Evolutionary conservation across 2,797 vertebrate genomes (phyloP).

Genomic region (Momotus momota): DNA sequence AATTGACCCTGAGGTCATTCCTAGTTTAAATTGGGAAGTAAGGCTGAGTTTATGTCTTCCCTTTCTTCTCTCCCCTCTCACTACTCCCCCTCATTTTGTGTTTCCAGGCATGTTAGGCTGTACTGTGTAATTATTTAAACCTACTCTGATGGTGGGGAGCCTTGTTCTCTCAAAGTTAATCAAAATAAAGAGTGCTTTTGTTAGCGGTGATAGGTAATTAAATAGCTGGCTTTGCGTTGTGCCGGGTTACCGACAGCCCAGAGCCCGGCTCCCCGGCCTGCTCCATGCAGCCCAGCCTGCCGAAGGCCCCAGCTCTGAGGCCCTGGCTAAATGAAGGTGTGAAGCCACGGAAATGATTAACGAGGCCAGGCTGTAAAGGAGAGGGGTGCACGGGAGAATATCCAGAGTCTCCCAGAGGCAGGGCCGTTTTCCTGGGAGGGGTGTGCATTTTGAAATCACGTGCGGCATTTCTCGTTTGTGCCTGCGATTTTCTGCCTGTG

Average conservation of each 20-base stretch:
- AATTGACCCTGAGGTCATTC: slow-evolving; percentile 67
- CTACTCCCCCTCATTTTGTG: slow-evolving; percentile 2
- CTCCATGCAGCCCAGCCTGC: accelerated
- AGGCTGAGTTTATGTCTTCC: slow-evolving; percentile 54
- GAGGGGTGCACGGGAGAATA: accelerated
- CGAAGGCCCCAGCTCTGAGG: background rate
- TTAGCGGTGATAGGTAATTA: slow-evolving; percentile 67
- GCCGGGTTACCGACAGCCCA: slow-evolving; percentile 20
- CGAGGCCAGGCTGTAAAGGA: background rate
- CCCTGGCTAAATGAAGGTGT: background rate
- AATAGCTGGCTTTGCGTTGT: background rate
- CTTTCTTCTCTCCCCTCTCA: slow-evolving; percentile 42
- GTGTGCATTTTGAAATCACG: accelerated
- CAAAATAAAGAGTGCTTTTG: slow-evolving; percentile 73
- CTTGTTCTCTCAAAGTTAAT: slow-evolving; percentile 67
- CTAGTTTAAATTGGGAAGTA: slow-evolving; percentile 71
- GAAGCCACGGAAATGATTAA: background rate
- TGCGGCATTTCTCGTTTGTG: accelerated
- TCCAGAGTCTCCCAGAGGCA: background rate
- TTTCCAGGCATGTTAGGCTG: slow-evolving; percentile 29
- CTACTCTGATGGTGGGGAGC: slow-evolving; percentile 26
- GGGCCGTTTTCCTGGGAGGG: background rate
- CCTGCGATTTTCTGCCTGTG: background rate
- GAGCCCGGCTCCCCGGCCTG: background rate
- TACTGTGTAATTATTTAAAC: slow-evolving; percentile 66